phyloP scores from a whole-genome alignment of 2,113 vertebrate species.

The Hydrochoerus hydrochaeris region DNA sequence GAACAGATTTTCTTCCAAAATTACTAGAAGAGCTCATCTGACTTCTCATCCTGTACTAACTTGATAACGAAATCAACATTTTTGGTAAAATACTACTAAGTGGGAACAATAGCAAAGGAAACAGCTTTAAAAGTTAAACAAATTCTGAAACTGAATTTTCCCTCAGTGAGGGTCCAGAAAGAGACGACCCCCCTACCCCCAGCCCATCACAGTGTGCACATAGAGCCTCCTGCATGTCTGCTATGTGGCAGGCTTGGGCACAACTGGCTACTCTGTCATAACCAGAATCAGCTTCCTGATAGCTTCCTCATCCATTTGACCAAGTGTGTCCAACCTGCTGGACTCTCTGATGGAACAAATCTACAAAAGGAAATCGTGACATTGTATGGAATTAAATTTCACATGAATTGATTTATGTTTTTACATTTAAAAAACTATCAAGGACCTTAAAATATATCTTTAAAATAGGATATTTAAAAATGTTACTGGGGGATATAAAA shows the following conservation, averaged over 20 bases:
- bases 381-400: background rate
- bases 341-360: background rate
- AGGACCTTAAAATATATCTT: background rate
- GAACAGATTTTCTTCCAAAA: background rate
- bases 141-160: background rate
- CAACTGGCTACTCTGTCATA: background rate
- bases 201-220: background rate
- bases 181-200: background rate
- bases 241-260: background rate
- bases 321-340: background rate
- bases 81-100: background rate
- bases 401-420: background rate
- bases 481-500: background rate
- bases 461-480: background rate
- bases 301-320: background rate
- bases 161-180: background rate
- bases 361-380: background rate
- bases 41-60: background rate
- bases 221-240: background rate
- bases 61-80: background rate
- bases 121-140: background rate
- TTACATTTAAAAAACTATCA: background rate
- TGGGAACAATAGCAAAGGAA: background rate
- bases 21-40: background rate
- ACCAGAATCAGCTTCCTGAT: background rate